A percentile compares a stretch with the other conserved stretches of the same genome.
phyloP scores from a whole-genome alignment of 2,797 vertebrate genomes.

The Enoplosus armatus region DNA sequence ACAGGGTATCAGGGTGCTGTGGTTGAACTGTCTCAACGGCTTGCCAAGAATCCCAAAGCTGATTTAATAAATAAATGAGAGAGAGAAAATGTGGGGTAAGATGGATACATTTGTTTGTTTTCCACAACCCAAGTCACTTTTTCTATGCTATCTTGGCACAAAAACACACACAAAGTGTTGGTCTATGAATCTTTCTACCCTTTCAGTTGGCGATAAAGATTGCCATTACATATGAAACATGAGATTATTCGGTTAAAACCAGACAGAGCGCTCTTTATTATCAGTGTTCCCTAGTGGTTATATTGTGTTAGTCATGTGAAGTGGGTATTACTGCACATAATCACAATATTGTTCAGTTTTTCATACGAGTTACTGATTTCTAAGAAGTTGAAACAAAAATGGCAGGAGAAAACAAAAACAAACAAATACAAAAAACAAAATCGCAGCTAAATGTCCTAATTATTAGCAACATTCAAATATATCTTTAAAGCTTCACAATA shows the following conservation, averaged over 20 bases:
- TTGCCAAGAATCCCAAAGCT: conserved; percentile 87
- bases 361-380: background rate
- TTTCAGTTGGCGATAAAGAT: background rate
- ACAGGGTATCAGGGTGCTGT: conserved; percentile 67
- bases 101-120: background rate
- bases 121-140: background rate
- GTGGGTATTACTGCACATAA: background rate
- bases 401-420: background rate
- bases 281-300: too few species aligned
- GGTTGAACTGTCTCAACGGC: conserved; percentile 79
- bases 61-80: conserved; percentile 1
- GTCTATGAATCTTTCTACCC: background rate
- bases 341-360: background rate
- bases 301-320: background rate
- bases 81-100: background rate
- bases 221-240: background rate
- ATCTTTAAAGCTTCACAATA: background rate
- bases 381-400: background rate
- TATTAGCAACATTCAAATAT: background rate
- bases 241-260: background rate
- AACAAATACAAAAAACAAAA: background rate
- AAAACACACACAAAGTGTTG: background rate
- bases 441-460: background rate
- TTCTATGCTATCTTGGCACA: background rate
- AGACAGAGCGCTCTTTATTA: background rate